These are phyloP conservation scores for Poecilia latipinna DNA, from an alignment of 2,113 vertebrate species.

Conservation along the genomic window DNA sequence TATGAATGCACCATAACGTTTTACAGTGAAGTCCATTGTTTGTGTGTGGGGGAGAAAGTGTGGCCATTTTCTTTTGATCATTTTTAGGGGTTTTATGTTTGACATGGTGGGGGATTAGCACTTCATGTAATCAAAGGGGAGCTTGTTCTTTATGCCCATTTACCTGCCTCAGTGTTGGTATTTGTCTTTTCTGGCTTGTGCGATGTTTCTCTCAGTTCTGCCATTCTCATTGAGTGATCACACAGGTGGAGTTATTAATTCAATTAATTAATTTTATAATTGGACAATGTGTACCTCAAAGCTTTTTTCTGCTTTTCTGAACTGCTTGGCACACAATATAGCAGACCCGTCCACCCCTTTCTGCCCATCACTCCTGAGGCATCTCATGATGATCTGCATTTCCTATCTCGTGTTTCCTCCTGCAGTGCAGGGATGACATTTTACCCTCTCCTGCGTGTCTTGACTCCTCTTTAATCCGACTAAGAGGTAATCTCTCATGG, in stretches of 20 bases:
- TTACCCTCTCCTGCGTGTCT: conserved; percentile 62
- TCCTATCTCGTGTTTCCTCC: conserved; percentile 5
- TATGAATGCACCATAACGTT: conserved; percentile 80
- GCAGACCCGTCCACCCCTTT: conserved; percentile 11
- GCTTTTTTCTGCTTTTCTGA: neutral
- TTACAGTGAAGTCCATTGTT: conserved; percentile 89
- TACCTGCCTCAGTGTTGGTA: conserved; percentile 37
- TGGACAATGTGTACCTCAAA: too few relatives aligned
- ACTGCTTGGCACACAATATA: neutral
- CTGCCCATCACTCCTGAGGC: conserved; percentile 8
- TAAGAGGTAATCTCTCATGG: conserved; percentile 71
- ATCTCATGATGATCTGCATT: conserved; percentile 1
- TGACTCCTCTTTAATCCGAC: conserved; percentile 70
- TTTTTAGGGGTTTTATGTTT: conserved; percentile 90
- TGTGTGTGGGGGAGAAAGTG: conserved; percentile 68
- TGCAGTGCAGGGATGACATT: conserved; percentile 50
- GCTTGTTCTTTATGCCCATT: conserved; percentile 53
- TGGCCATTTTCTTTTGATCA: conserved; percentile 90
- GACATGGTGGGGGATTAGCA: conserved; percentile 78
- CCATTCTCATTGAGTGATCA: conserved; percentile 8
- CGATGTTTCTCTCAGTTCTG: conserved; percentile 20
- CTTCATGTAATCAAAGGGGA: conserved; percentile 68
- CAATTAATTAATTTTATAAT: neutral
- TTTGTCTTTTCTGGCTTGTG: conserved; percentile 36
- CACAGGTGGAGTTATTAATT: conserved; percentile 23